Evolutionary conservation across 2,888 invertebrate genomes (phyloP).

Genomic region (Drosophila neotestacea): DNA sequence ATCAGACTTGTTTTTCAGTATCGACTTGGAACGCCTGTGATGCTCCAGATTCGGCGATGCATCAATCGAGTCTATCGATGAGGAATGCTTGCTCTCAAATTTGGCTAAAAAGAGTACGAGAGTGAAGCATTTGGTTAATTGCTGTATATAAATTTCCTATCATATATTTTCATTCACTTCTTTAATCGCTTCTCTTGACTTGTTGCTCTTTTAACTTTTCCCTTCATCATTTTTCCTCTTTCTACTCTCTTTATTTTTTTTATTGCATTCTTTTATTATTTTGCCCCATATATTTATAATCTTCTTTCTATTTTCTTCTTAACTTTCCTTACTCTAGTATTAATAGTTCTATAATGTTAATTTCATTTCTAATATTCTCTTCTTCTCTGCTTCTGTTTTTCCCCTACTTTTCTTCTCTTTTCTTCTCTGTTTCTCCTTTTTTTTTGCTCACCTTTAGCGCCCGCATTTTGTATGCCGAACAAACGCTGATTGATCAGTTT

Average conservation of each 20-base stretch:
- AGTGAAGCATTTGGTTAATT: too few relatives aligned
- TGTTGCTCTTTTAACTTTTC: too few relatives aligned
- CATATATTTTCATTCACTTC: background rate
- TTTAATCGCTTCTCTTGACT: too few relatives aligned
- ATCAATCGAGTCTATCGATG: slow-evolving; percentile 90
- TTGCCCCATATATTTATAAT: too few relatives aligned
- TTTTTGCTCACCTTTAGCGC: slow-evolving; percentile 82
- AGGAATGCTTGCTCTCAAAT: slow-evolving; percentile 88
- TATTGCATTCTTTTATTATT: too few relatives aligned
- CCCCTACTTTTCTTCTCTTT: background rate
- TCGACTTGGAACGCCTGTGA: slow-evolving; percentile 90
- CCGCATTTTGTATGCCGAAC: slow-evolving; percentile 88
- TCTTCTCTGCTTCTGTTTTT: background rate
- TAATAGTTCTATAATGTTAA: too few relatives aligned
- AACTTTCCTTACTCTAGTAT: too few relatives aligned
- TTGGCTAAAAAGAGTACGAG: slow-evolving; percentile 73
- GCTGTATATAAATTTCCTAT: background rate
- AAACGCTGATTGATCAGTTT: slow-evolving; percentile 91
- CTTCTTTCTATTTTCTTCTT: too few relatives aligned
- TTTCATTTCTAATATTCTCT: too few relatives aligned
- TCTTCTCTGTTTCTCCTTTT: background rate
- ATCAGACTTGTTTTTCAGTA: slow-evolving; percentile 90
- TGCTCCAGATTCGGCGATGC: slow-evolving; percentile 88
- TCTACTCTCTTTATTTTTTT: too few relatives aligned
- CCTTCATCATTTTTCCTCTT: too few relatives aligned